Conservation (phyloP, 1,140 invertebrate species). For the Bombus sibiricus region DNA sequence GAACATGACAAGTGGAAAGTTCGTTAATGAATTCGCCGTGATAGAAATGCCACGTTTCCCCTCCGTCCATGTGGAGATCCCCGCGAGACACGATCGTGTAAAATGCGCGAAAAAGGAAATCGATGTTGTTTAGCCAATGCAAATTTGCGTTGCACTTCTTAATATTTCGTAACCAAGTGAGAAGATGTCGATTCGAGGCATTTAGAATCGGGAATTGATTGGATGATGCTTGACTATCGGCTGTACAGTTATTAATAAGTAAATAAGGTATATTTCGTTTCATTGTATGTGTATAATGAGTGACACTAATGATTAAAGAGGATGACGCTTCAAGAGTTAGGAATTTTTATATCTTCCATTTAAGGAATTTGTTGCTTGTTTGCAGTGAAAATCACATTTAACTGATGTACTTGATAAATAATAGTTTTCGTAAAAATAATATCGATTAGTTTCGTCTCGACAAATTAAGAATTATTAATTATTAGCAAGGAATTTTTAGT, state of each 20-base stretch:
- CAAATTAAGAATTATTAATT: no score
- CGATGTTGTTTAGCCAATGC: slow-evolving; percentile 22
- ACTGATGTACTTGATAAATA: neutral
- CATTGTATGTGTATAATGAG: neutral
- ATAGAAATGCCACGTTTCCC: slow-evolving; percentile 15
- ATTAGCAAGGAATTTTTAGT: no score
- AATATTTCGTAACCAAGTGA: neutral
- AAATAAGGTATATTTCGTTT: slow-evolving; percentile 5
- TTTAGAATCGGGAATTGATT: neutral
- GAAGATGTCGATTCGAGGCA: neutral
- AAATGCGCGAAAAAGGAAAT: slow-evolving; percentile 6
- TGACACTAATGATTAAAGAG: neutral
- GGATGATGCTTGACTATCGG: neutral
- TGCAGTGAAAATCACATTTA: no score
- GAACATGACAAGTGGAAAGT: slow-evolving; percentile 26
- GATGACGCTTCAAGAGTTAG: neutral
- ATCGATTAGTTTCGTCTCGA: no score
- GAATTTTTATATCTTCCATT: neutral
- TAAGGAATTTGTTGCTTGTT: neutral
- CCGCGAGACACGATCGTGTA: neutral
- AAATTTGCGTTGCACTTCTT: slow-evolving; percentile 41
- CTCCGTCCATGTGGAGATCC: no score
- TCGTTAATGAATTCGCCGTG: slow-evolving; percentile 32
- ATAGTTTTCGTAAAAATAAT: neutral
- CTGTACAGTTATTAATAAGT: neutral